A percentile compares a stretch with the other conserved stretches of the same genome.
phyloP scores from a whole-genome alignment of 1,140 invertebrate genomes.

The Lucilia cuprina region DNA sequence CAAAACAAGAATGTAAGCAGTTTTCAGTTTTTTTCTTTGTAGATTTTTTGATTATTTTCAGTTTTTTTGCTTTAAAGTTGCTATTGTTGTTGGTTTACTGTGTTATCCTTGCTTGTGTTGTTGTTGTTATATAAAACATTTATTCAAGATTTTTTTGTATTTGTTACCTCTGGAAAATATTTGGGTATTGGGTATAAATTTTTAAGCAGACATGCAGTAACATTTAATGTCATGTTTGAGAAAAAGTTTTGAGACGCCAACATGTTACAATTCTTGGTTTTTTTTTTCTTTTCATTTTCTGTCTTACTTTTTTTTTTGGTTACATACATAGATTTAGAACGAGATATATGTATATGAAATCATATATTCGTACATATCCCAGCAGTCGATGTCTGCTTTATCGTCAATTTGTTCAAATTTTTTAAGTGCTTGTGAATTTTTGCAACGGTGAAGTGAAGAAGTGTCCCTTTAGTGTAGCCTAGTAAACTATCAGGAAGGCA shows the following conservation, averaged over 20 bases:
- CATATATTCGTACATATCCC: neutral
- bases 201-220: conserved; percentile 37
- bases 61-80: neutral
- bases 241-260: conserved; percentile 40
- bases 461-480: too few relatives aligned
- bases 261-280: conserved; percentile 34
- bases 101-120: neutral
- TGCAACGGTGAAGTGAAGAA: too few relatives aligned
- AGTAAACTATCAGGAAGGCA: too few relatives aligned
- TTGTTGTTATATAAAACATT: neutral
- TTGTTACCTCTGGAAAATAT: conserved; percentile 10
- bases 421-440: too few relatives aligned
- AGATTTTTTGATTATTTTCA: neutral
- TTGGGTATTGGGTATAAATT: conserved; percentile 27
- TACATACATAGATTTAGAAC: neutral
- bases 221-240: conserved; percentile 36
- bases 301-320: neutral
- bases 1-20: neutral
- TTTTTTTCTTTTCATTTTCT: neutral
- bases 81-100: neutral
- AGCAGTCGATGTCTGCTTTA: too few relatives aligned
- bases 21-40: neutral
- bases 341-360: neutral
- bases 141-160: neutral
- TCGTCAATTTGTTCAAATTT: too few relatives aligned